Evolutionary conservation across 2,888 invertebrate genomes (phyloP), one percentile per base, ranked within the genome.

Genomic region (Sialis fuliginosa): DNA sequence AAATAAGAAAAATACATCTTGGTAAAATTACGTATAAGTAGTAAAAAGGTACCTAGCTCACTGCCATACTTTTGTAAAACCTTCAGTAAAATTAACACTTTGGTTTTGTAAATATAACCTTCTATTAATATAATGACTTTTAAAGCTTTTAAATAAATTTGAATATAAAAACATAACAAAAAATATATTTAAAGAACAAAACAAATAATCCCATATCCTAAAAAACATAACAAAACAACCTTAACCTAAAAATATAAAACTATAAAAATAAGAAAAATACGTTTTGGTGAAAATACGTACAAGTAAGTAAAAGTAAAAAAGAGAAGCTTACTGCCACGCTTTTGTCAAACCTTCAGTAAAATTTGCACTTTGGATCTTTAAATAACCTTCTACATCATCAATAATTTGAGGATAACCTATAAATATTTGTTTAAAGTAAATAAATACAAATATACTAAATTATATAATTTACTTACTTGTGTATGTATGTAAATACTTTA

Each of bases 401-500:
- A 59, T 52, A 43, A 58, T 53, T 41, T 45, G 50, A 6, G 56
- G 56, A 51, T 53, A 52, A 8, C 54, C 56, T 13, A 39, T 42
- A 52, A 46, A 49, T 12, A 33, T 37, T 34, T 6, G 40, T 30
- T 37, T 33, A 37, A 22, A 42, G 3, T 35, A 10, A 33, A 32
- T 13, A 9, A n/a, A 12, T 12, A 9, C 40, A 44, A 8, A 40
- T 41, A 32, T 35, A 48, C 4, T 42, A 49, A 46, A 48, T 42
- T 48, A 30, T 8, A 33, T 42, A 42, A 32, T 12, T 6, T 22
- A 51, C 52, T 47, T 49, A 59, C 61, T 57, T 32, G 61, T 55
- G n/a, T 59, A 52, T 30, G 62, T 54, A 42, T 61, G 55, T 30
- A 69, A 54, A 53, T 67, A 70, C 48, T 55, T 57, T 22, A 69